A percentile compares a stretch with the other conserved stretches of the same genome.
Conservation (phyloP, 2,797 vertebrate genomes). For the Trematomus bernacchii region DNA sequence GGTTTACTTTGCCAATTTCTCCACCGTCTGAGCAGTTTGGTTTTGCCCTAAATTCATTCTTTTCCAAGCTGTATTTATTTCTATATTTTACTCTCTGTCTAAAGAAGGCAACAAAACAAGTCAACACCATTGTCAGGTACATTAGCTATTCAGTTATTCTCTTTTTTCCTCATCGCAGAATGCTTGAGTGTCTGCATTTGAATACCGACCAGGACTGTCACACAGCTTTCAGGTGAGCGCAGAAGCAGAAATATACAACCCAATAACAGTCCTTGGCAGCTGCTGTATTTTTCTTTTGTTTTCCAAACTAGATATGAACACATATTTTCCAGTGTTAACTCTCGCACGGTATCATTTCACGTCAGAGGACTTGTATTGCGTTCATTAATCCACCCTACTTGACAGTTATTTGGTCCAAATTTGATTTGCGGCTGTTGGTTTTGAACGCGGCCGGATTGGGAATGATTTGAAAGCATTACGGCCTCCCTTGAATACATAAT, state of each 20-base stretch:
- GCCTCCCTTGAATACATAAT: conserved; percentile 66
- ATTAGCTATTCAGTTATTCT: conserved; percentile 86
- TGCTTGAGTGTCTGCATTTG: conserved; percentile 82
- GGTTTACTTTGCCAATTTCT: conserved; percentile 44
- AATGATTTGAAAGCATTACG: conserved; percentile 64
- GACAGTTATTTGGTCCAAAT: conserved; percentile 76
- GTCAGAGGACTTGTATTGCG: conserved; percentile 70
- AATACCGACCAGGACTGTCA: conserved; percentile 83
- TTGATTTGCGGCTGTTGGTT: conserved; percentile 75
- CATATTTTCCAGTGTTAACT: conserved; percentile 55
- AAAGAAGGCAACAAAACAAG: conserved; percentile 77
- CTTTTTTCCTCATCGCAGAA: conserved; percentile 70
- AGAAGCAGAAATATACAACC: conserved; percentile 78
- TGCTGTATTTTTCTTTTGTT: conserved; percentile 76
- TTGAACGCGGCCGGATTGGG: conserved; percentile 60
- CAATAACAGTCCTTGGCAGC: conserved; percentile 76
- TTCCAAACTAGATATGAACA: conserved; percentile 60
- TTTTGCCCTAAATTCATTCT: conserved; percentile 33
- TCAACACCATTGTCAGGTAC: conserved; percentile 77
- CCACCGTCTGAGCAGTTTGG: conserved; percentile 15
- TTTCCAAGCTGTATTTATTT: conserved; percentile 9
- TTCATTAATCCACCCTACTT: conserved; percentile 71
- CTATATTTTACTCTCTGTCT: conserved; percentile 53
- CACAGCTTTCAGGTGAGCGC: conserved; percentile 80
- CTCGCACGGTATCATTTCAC: conserved; percentile 43